Percentiles rank a stretch among this genome's conserved stretches.
phyloP scores from a whole-genome alignment of 2,113 vertebrate genomes.

The Pseudopodoces humilis region DNA sequence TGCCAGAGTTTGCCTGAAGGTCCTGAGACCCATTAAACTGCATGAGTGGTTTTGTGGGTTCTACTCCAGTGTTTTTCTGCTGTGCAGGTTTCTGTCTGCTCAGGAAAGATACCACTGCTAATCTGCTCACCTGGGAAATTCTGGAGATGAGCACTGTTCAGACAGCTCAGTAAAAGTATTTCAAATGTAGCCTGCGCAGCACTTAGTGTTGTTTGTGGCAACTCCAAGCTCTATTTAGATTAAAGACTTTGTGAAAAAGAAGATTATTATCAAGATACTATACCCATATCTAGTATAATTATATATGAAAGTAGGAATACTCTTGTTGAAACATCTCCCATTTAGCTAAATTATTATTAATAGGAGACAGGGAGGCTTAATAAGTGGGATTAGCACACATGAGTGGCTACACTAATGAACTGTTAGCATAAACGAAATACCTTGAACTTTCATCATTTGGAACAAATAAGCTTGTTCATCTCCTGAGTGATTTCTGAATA shows the following conservation, averaged over 20 bases:
- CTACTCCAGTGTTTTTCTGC: not conserved
- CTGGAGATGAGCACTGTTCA: not conserved
- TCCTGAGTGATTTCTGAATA: constrained; percentile 10
- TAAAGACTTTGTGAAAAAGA: not conserved
- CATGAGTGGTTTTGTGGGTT: not conserved
- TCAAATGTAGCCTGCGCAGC: not conserved
- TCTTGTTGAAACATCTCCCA: constrained; percentile 22
- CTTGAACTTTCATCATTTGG: constrained; percentile 35
- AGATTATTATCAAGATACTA: not conserved
- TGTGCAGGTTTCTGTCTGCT: not conserved
- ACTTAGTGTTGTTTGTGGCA: not conserved
- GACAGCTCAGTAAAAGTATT: not conserved
- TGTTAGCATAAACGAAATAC: constrained; percentile 24
- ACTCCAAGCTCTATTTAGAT: not conserved
- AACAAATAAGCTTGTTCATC: constrained; percentile 12
- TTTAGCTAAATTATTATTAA: constrained; percentile 38
- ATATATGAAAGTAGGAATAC: not conserved
- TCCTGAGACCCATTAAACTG: not conserved
- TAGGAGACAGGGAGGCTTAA: not conserved
- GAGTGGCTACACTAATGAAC: constrained; percentile 34
- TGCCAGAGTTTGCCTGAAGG: not conserved
- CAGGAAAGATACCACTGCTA: not conserved
- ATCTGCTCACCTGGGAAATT: not conserved
- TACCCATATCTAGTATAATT: constrained; percentile 6
- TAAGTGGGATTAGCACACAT: constrained; percentile 29